Base-by-base conservation (phyloP, 2,113 vertebrate genomes). In the Alethe diademata region DNA sequence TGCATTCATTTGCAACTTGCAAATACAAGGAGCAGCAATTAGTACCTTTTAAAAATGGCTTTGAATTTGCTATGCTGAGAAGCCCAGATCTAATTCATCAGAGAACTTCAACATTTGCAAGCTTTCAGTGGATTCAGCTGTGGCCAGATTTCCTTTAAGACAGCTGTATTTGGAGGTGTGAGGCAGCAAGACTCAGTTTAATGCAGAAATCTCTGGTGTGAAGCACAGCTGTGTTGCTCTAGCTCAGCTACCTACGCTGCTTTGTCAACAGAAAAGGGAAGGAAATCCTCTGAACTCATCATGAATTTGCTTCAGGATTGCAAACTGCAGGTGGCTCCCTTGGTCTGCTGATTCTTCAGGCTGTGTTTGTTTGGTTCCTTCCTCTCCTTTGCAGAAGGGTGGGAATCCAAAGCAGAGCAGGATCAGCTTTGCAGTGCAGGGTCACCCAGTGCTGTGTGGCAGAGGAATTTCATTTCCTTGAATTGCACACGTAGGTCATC, bases 281-380 rank as follows among this genome's bases (percentile, higher is more conserved):
- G 33, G 25, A 35, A 73, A 45, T 1, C 5, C 4, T 19, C 7
- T 31, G 4, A 65, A 40, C 35, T 48, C 6, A 5, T 42, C 25
- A 4, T 3, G 25, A n/a, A 5, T 40, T 94, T 85, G 60, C 74
- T 96, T 86, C 88, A 90, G 86, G 36, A 24, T 62, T 97, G 90
- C 80, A 66, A 93, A 97, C 97, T 98, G 96, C 93, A 97, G 97
- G 93, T 98, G 97, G 95, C 97, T 97, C 94, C 95, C 96, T 97
- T 82, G 96, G 67, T 80, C 97, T 97, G 93, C 94, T 47, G 65
- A 14, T 90, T 29, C 6, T 61, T 69, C 72, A 86, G 43, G 8
- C 20, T 35, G 40, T 72, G 72, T 16, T 2, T 40, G 78, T 38
- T 40, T 18, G 23, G 85, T 71, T 94, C 64, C 16, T 81, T 54